Percentiles rank a stretch among this genome's conserved stretches.
Evolutionary conservation across 2,113 vertebrate species (phyloP).

Genomic region (Coturnix japonica): DNA sequence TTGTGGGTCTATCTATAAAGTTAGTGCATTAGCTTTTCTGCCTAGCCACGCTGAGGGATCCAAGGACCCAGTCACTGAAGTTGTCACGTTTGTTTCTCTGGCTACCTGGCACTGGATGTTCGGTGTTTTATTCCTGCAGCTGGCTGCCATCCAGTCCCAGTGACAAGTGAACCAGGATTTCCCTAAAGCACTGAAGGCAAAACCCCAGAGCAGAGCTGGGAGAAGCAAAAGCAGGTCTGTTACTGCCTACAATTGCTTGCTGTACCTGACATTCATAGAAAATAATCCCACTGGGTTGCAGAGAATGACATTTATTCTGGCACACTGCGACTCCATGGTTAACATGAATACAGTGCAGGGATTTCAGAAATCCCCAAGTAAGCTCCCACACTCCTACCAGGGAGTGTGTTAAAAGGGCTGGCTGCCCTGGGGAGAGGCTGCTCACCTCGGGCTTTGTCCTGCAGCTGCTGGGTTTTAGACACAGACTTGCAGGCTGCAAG

Average conservation of each 20-base stretch:
- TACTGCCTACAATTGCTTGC: not conserved
- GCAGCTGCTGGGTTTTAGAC: not conserved
- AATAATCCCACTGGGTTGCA: not conserved
- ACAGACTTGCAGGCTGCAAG: not conserved
- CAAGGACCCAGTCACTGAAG: not conserved
- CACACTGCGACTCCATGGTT: not conserved
- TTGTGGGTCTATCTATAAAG: conserved; percentile 52
- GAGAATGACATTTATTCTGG: not conserved
- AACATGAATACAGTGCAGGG: not conserved
- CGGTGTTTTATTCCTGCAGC: not conserved
- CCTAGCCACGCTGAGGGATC: not conserved
- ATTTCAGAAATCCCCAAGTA: conserved; percentile 5
- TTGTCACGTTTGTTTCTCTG: not conserved
- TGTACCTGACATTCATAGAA: not conserved
- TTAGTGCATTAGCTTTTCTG: conserved; percentile 64
- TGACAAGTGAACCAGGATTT: not conserved
- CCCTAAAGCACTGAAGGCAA: not conserved
- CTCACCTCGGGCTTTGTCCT: not conserved
- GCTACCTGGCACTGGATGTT: not conserved
- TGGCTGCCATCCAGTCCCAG: not conserved
- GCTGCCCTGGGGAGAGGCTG: not conserved
- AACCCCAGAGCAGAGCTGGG: not conserved
- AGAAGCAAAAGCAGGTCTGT: not conserved
- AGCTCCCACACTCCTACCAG: not conserved
- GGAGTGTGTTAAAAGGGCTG: not conserved